A percentile compares a stretch with the other conserved stretches of the same genome.
phyloP scores from a whole-genome alignment of 2,113 vertebrate genomes.

The Anser brachyrhynchus region DNA sequence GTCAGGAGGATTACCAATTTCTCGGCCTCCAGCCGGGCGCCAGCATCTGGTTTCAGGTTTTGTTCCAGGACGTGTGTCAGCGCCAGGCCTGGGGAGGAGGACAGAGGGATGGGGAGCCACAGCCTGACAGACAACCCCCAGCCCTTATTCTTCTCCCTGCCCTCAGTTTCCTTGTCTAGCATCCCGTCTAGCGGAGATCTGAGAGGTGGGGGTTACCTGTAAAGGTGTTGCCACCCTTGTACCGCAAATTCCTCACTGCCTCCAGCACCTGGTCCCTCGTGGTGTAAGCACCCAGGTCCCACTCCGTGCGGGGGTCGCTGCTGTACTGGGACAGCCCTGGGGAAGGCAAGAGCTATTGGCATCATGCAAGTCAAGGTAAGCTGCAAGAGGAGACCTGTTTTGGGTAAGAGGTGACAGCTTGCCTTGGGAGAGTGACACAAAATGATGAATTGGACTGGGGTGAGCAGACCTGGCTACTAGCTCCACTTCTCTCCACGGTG shows the following conservation, averaged over 20 bases:
- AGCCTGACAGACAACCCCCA: fast-evolving
- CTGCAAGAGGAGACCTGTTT: not conserved
- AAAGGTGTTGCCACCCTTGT: slow-evolving; percentile 94
- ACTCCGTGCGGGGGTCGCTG: slow-evolving; percentile 91
- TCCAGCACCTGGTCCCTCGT: slow-evolving; percentile 85
- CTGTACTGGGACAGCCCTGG: slow-evolving; percentile 94
- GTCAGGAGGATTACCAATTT: slow-evolving; percentile 87
- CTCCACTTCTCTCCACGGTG: not conserved
- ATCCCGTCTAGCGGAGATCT: not conserved
- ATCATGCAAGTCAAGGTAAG: not conserved
- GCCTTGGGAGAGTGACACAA: not conserved
- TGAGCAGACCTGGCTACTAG: not conserved
- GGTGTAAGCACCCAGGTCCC: slow-evolving; percentile 85
- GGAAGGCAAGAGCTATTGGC: not conserved
- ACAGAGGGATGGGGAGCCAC: not conserved
- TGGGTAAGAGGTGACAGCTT: fast-evolving
- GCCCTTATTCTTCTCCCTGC: not conserved
- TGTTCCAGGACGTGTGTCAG: slow-evolving; percentile 88
- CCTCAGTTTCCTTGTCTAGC: not conserved
- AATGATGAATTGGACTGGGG: not conserved
- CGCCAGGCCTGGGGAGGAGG: slow-evolving; percentile 83
- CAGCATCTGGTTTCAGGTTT: slow-evolving; percentile 81
- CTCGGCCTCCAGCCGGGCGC: slow-evolving; percentile 77
- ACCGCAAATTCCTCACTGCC: slow-evolving; percentile 82
- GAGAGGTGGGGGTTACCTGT: slow-evolving; percentile 78